Conservation (phyloP, 2,797 vertebrate genomes). For the Meda fulgida region DNA sequence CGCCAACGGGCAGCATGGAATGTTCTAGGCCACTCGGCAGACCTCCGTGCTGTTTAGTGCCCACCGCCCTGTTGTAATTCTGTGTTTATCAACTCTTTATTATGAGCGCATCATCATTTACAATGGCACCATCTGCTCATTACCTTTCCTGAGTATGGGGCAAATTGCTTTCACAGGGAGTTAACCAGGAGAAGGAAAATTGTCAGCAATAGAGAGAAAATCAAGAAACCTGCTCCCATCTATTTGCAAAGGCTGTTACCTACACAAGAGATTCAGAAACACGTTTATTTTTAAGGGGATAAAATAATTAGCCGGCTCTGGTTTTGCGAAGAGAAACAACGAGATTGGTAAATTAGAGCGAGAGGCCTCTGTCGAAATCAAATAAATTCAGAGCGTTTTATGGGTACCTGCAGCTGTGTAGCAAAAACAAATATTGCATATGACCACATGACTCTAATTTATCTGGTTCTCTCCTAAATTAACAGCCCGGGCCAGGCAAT, state of each 20-base stretch:
- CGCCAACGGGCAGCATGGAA: conserved; percentile 51
- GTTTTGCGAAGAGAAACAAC: conserved; percentile 64
- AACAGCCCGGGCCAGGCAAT: conserved; percentile 66
- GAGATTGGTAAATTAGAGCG: conserved; percentile 77
- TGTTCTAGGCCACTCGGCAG: conserved; percentile 63
- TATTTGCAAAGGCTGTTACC: conserved; percentile 79
- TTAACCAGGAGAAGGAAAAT: conserved; percentile 75
- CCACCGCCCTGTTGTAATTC: conserved; percentile 80
- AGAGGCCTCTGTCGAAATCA: conserved; percentile 71
- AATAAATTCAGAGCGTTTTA: conserved; percentile 71
- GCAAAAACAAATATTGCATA: conserved; percentile 80
- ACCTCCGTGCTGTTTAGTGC: conserved; percentile 61
- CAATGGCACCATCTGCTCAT: conserved; percentile 87
- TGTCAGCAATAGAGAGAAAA: conserved; percentile 74
- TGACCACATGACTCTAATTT: conserved; percentile 76
- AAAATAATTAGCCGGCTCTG: conserved; percentile 79
- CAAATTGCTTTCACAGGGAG: conserved; percentile 87
- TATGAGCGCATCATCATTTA: conserved; percentile 86
- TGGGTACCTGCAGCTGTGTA: conserved; percentile 74
- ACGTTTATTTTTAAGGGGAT: conserved; percentile 80
- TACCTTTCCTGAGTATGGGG: conserved; percentile 83
- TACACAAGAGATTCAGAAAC: conserved; percentile 68
- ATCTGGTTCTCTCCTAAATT: conserved; percentile 76
- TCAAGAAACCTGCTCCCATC: conserved; percentile 74
- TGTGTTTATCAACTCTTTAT: conserved; percentile 89